Conservation (phyloP, 2,888 invertebrate genomes). For the Pollenia angustigena region DNA sequence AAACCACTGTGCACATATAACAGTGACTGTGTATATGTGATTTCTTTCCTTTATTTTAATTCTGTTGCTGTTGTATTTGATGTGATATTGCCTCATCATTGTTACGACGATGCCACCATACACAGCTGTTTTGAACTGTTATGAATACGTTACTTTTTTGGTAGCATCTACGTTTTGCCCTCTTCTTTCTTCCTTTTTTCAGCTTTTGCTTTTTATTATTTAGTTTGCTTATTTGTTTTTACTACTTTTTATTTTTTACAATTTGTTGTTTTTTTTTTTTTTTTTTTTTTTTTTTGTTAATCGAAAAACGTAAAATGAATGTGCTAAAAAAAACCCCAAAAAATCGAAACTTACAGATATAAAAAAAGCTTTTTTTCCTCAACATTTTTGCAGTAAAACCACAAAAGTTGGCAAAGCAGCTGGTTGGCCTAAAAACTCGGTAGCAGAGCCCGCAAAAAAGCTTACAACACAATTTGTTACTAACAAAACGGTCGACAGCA, state of each 20-base stretch:
- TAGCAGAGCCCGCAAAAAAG: constrained; percentile 44
- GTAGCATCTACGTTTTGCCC: constrained; percentile 63
- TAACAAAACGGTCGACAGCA: constrained; percentile 42
- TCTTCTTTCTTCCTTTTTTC: constrained; percentile 8
- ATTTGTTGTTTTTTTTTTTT: too few species aligned
- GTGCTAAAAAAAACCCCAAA: constrained; percentile 37
- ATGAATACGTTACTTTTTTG: constrained; percentile 57
- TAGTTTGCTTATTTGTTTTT: neutral
- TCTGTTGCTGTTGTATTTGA: constrained; percentile 21
- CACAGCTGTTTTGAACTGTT: constrained; percentile 68
- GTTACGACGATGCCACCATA: constrained; percentile 64
- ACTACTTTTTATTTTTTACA: neutral
- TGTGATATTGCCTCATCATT: constrained; percentile 66
- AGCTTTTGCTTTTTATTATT: constrained; percentile 1
- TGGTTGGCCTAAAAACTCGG: constrained; percentile 62
- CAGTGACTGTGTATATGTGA: constrained; percentile 2
- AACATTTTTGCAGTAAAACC: constrained; percentile 72
- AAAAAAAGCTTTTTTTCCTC: constrained; percentile 53
- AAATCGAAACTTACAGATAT: constrained; percentile 53
- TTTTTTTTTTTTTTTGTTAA: neutral
- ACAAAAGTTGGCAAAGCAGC: constrained; percentile 69
- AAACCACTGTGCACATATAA: constrained; percentile 30
- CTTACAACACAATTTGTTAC: constrained; percentile 43
- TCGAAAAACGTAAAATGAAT: constrained; percentile 25
- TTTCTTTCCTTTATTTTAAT: neutral